phyloP scores from a whole-genome alignment of 2,113 vertebrate species.

The Tautogolabrus adspersus region DNA sequence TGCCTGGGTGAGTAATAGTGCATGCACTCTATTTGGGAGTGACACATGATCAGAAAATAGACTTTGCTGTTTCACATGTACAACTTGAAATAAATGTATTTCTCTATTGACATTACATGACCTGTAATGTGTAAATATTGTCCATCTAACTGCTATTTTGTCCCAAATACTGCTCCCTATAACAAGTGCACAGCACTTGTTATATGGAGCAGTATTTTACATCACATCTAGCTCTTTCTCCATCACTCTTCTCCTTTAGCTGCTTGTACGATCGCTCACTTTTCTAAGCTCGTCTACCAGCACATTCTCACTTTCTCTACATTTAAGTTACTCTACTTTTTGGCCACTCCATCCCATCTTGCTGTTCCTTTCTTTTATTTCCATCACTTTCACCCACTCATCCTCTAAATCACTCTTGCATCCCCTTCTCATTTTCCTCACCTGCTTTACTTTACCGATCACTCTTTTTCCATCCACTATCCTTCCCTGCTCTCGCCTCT shows the following conservation, averaged over 20 bases:
- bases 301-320: conserved; percentile 16
- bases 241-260: conserved; percentile 16
- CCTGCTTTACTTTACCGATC: conserved; percentile 31
- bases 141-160: conserved; percentile 36
- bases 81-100: conserved; percentile 20
- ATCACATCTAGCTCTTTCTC: not conserved
- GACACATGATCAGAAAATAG: conserved; percentile 14
- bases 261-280: conserved; percentile 16
- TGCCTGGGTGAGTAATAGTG: conserved; percentile 18
- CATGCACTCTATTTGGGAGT: conserved; percentile 21
- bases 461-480: conserved; percentile 32
- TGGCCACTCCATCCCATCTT: conserved; percentile 13
- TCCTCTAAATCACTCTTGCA: conserved; percentile 55
- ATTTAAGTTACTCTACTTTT: conserved; percentile 3
- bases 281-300: conserved; percentile 15
- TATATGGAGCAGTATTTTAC: too few species aligned
- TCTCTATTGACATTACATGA: conserved; percentile 39
- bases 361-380: conserved; percentile 40
- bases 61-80: not conserved
- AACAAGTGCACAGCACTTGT: too few species aligned
- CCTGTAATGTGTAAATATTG: conserved; percentile 35
- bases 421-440: conserved; percentile 54
- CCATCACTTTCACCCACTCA: conserved; percentile 44
- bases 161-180: conserved; percentile 33
- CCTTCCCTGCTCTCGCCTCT: conserved; percentile 26